Evolutionary conservation across 2,797 vertebrate species (phyloP), one percentile per base, ranked within the genome.

Genomic region (Numenius phaeopus): DNA sequence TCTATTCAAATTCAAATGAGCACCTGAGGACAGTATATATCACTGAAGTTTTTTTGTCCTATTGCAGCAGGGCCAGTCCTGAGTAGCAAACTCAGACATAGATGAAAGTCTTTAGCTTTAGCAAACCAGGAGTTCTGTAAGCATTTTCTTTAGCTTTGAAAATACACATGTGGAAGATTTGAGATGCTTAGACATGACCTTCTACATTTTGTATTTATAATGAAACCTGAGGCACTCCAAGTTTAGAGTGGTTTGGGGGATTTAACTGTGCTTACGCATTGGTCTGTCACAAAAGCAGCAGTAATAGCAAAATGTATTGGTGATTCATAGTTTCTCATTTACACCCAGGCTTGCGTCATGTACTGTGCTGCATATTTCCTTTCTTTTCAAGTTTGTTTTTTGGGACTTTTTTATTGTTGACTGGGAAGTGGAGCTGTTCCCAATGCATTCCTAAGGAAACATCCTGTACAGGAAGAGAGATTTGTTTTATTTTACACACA

Each of bases 331-430:
- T 78, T 95, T 94, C 76, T 92, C 64, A 85, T 86, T 89, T 91
- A 88, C 73, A 81, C 50, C 14, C n/a, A 89, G 81, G 58, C 22
- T 87, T 96, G 91, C 89, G 30, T 96, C 90, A 92, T 96, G 71
- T 96, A 81, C 89, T 0, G 0, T 77, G 55, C 69, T 91, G 49
- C 69, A 76, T 54, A 90, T 70, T 95, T 92, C 94, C 94, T 94
- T 91, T 94, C 91, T 94, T 96, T 97, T 95, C 90, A 96, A 96
- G 76, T 96, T 22, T 71, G 52, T 87, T 93, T 96, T 85, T 72
- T 67, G 27, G 0, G 71, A 84, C 49, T 73, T 22, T 15, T 88
- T 90, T 84, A 64, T 93, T 96, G 83, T 91, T 94, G 71, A 79
- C 27, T 86, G 29, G 90, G 94, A 96, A 93, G 66, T 73, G 58